Base-by-base conservation (phyloP, 2,797 vertebrate genomes). In the Nyctibius grandis region DNA sequence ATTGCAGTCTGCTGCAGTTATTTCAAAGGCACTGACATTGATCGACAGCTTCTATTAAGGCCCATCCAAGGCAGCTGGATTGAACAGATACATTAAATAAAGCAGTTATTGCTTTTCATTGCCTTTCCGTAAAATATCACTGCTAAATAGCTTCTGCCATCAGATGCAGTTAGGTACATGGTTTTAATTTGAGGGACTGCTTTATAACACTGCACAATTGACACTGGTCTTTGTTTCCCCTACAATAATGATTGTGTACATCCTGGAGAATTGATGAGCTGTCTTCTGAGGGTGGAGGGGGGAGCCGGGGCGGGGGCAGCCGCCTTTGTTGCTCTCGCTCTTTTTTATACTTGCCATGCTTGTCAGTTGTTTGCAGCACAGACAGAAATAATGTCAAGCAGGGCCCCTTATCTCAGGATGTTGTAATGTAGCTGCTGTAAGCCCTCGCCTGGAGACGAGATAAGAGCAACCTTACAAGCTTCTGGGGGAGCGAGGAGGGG, bases 21-120 rank as follows among this genome's bases (percentile, higher is more conserved):
- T 98, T 98, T 98, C 98, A 98, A 98, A 98, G 84, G 96, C 96
- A 88, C 98, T 98, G 99, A 99, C 99, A 98, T 98, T 99, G 99
- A 99, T 98, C 95, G 99, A 99, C 99, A 99, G 98, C 99, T 99
- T 98, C 99, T 99, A 99, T 99, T 99, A 99, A 98, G 98, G 98
- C 96, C 98, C 89, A 97, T 98, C 97, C 98, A 97, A 97, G 98
- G 98, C 99, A 99, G 99, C 99, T 99, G 99, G 98, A 98, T 98
- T 98, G 96, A 98, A 98, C 98, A 99, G 99, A 99, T 99, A 99
- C 98, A 99, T 99, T 98, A 99, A 99, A 99, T 99, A 99, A 98
- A 98, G 98, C 98, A 98, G 98, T 99, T 99, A 99, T 99, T 99
- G 98, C 99, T 99, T 99, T 99, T 99, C 98, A 99, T 99, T 99